Evolutionary conservation across 2,113 vertebrate genomes (phyloP), one percentile per base, ranked within the genome.

Genomic region (Sinocyclocheilus maitianheensis): DNA sequence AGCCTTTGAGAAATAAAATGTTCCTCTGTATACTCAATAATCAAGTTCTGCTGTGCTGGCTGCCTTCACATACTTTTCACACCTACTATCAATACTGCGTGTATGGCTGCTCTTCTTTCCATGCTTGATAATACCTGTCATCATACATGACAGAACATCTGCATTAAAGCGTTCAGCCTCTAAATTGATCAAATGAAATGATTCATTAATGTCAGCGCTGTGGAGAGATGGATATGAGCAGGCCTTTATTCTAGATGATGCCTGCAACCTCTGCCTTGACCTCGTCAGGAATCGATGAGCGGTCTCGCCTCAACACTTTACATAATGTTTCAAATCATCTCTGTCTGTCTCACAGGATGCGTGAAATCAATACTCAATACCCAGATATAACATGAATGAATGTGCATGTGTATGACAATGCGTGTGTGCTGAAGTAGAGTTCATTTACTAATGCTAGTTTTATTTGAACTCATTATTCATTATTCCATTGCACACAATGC

Each of bases 291-390:
- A 93, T 90, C 87, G 90, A 86, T 88, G 91, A 92, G 86, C 87
- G 16, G 30, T 88, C 87, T 69, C 51, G 51, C 90, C 91, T 78
- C 87, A 82, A 88, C 86, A 90, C 91, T 92, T 93, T 91, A 89
- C 85, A 90, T 93, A 92, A 93, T 92, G 81, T 90, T 94, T 93
- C 89, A 85, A 90, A 76, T 84, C 88, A 92, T 92, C 90, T 83
- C 93, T 91, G 87, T 89, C 77, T 51, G 89, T 84, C 77, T 84
- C 76, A 90, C 88, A 84, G 55, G 77, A 87, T 77, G 76, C 74
- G 87, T 88, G 77, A 93, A 93, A 94, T 94, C 93, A 89, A 93
- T 93, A 89, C 87, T 91, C 89, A 92, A 91, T 90, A 92, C 86
- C 90, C 84, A 90, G 84, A 90, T 79, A 78, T 87, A 86, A 89